Evolutionary conservation across 2,888 invertebrate species (phyloP).

Genomic region (Arge pagana): DNA sequence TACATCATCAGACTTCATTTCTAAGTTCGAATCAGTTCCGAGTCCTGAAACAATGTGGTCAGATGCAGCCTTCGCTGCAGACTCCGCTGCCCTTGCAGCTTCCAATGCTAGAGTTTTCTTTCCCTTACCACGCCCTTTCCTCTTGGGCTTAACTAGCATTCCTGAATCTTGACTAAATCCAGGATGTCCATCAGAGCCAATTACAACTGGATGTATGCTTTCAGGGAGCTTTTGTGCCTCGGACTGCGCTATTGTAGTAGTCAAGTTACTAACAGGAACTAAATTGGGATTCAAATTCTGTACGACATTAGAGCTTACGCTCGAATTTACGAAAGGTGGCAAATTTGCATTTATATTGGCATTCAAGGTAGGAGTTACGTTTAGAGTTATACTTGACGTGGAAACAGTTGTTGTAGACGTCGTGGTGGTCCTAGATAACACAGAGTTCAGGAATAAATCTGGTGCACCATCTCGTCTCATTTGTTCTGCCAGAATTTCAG

Average conservation of each 20-base stretch:
- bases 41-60: constrained; percentile 48
- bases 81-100: constrained; percentile 61
- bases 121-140: constrained; percentile 55
- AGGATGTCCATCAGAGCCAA: constrained; percentile 40
- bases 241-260: constrained; percentile 55
- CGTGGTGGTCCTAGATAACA: too few relatives aligned
- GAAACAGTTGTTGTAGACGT: constrained; percentile 30
- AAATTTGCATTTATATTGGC: constrained; percentile 21
- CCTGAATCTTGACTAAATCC: constrained; percentile 51
- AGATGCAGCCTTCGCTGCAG: constrained; percentile 56
- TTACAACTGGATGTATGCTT: constrained; percentile 41
- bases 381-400: constrained; percentile 26
- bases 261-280: constrained; percentile 27
- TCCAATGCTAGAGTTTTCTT: constrained; percentile 56
- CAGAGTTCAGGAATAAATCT: constrained; percentile 32
- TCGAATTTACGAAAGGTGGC: constrained; percentile 25
- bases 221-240: constrained; percentile 51
- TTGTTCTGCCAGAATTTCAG: constrained; percentile 54
- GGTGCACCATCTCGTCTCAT: constrained; percentile 53
- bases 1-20: constrained; percentile 44
- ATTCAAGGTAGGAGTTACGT: constrained; percentile 11
- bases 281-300: constrained; percentile 20
- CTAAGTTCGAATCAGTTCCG: constrained; percentile 49
- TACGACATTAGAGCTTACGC: constrained; percentile 27
- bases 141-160: constrained; percentile 50